phyloP scores from a whole-genome alignment of 2,113 vertebrate genomes.

The Laticauda laticaudata region DNA sequence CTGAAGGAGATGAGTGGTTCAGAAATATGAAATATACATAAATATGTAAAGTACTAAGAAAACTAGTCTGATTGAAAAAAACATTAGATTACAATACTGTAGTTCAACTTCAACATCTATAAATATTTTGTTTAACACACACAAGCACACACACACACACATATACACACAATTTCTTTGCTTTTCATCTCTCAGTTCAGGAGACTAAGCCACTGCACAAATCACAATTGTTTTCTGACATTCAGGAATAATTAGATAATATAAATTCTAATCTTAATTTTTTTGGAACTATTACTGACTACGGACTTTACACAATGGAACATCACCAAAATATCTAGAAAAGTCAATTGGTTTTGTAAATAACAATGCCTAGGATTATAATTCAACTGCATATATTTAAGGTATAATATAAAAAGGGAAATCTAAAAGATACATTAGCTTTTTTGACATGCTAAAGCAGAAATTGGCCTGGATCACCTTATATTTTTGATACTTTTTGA shows the following conservation, averaged over 20 bases:
- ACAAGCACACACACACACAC: too few species aligned
- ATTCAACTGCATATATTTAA: background rate
- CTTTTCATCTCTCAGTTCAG: background rate
- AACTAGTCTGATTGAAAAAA: background rate
- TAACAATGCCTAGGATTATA: background rate
- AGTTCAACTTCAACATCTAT: background rate
- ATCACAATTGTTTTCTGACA: background rate
- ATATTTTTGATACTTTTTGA: background rate
- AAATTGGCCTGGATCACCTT: background rate
- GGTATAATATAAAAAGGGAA: background rate
- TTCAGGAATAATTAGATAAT: background rate
- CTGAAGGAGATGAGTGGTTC: background rate
- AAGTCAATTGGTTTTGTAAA: background rate
- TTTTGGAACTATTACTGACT: too few species aligned
- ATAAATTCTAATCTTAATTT: background rate
- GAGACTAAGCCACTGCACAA: background rate
- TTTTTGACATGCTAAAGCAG: background rate
- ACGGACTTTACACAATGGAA: background rate
- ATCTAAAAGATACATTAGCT: background rate
- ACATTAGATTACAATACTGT: background rate
- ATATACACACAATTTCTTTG: background rate
- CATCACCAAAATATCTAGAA: background rate
- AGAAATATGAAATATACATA: background rate
- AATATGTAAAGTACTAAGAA: background rate
- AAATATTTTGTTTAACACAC: background rate